Conservation (phyloP, 2,113 vertebrate genomes). For the Chaetorhynchus papuensis region DNA sequence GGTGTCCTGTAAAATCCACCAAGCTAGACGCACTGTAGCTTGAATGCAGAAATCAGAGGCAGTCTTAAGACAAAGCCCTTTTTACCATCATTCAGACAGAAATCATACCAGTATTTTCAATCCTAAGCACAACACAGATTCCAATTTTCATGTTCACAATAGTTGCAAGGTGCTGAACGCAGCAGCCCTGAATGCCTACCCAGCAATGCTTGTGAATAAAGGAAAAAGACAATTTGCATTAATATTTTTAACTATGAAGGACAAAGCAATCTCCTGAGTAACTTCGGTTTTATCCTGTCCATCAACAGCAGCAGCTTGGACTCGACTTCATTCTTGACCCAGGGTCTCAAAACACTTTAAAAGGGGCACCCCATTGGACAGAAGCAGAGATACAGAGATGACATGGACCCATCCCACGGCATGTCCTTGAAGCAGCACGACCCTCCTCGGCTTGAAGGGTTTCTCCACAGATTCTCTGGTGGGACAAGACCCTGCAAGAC, state of each 20-base stretch:
- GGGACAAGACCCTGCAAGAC: slow-evolving; percentile 38
- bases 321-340: neutral
- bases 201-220: neutral
- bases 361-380: neutral
- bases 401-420: fast-evolving
- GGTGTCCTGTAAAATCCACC: neutral
- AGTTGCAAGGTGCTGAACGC: neutral
- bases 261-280: neutral
- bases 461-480: fast-evolving
- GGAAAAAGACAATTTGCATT: neutral
- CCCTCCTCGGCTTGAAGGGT: neutral
- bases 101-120: neutral
- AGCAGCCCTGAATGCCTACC: neutral
- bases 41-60: neutral
- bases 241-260: neutral
- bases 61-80: neutral
- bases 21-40: fast-evolving
- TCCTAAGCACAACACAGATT: neutral
- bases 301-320: neutral
- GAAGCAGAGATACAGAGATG: neutral
- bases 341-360: neutral
- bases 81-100: neutral
- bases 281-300: neutral
- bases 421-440: neutral
- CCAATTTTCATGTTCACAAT: neutral